Evolutionary conservation across 2,888 invertebrate species (phyloP).

Genomic region (Dysmachus trigonus): DNA sequence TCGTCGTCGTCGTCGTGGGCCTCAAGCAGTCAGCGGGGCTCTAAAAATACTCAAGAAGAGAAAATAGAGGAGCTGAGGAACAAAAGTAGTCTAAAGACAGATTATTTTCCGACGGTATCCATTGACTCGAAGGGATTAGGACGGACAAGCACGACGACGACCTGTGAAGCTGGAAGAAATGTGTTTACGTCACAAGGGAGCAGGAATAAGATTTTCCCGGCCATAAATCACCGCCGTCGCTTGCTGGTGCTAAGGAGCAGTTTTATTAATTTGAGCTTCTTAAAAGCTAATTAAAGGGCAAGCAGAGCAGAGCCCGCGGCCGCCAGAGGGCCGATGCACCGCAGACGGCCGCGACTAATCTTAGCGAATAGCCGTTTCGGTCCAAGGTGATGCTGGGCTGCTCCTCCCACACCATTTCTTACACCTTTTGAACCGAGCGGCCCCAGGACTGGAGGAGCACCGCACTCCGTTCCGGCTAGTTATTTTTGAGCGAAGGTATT

Average conservation of each 20-base stretch:
- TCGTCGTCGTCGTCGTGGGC: neutral
- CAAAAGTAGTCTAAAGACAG: neutral
- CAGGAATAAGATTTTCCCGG: slow-evolving; percentile 9
- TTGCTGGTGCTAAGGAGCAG: slow-evolving; percentile 43
- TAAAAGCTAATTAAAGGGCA: slow-evolving; percentile 49
- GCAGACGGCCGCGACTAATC: neutral
- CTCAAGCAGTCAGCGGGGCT: neutral
- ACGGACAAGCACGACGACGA: neutral
- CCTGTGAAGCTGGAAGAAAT: slow-evolving; percentile 20
- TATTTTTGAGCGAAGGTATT: neutral
- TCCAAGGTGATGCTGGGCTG: neutral
- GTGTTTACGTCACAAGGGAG: slow-evolving; percentile 18
- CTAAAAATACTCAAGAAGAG: neutral
- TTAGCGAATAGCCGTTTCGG: neutral
- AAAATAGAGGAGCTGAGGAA: neutral
- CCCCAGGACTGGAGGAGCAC: neutral
- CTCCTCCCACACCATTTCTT: neutral
- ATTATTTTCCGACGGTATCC: neutral
- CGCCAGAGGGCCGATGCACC: neutral
- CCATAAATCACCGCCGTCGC: slow-evolving; percentile 18
- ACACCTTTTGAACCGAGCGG: neutral
- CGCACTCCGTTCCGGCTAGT: neutral
- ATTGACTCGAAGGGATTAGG: neutral
- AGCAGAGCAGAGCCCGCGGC: neutral
- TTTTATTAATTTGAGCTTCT: slow-evolving; percentile 50